phyloP scores from a whole-genome alignment of 2,888 invertebrate genomes.

The Tipula confusa region DNA sequence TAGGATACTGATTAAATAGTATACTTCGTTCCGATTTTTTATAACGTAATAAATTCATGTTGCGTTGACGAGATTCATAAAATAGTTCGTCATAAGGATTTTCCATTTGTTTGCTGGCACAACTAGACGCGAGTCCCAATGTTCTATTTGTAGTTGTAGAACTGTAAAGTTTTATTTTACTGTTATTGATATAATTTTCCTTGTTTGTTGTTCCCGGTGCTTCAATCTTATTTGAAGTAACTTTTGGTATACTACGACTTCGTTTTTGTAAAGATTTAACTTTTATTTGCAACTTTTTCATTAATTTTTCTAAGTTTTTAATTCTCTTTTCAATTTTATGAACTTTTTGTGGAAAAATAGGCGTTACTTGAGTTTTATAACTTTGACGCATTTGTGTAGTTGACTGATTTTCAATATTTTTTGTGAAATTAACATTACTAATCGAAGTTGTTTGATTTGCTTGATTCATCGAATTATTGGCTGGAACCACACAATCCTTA shows the following conservation, averaged over 20 bases:
- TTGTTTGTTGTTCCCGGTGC: neutral
- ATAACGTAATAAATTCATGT: conserved; percentile 38
- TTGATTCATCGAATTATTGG: neutral
- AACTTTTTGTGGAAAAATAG: neutral
- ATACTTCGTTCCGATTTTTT: conserved; percentile 38
- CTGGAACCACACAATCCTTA: neutral
- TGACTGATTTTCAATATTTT: neutral
- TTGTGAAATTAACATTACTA: neutral
- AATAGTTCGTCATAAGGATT: conserved; percentile 38
- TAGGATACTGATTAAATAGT: conserved; percentile 36
- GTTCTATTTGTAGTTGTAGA: neutral
- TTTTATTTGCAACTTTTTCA: neutral
- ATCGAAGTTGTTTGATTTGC: neutral
- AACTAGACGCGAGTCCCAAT: neutral
- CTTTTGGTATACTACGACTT: neutral
- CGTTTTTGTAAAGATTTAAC: neutral
- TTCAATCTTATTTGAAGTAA: neutral
- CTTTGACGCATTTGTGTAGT: neutral
- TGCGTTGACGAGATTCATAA: conserved; percentile 37
- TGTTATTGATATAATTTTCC: neutral
- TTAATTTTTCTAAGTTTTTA: neutral
- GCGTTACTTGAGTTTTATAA: neutral
- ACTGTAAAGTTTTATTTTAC: neutral
- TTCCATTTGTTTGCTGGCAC: neutral
- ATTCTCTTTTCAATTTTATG: neutral